Percentiles rank a stretch among this genome's conserved stretches.
These are phyloP conservation scores for Pteronotus mesoamericanus DNA, from an alignment of 2,797 vertebrate species.

Conservation along the genomic window DNA sequence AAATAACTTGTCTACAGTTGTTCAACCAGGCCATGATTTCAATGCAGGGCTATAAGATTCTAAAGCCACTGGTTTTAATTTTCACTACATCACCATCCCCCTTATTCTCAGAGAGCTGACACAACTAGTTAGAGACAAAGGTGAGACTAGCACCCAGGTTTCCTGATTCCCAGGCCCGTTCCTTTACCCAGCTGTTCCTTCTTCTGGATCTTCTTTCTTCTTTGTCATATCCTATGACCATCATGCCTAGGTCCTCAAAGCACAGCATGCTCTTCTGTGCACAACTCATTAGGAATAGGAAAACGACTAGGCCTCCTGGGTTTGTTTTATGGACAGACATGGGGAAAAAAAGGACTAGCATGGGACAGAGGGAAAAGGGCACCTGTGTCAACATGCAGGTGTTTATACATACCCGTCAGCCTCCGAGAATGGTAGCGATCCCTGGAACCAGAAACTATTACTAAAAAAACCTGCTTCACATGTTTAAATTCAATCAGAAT, in stretches of 20 bases:
- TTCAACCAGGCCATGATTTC: background rate
- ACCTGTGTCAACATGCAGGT: background rate
- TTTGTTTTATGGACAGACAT: background rate
- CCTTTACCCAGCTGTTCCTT: background rate
- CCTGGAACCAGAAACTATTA: background rate
- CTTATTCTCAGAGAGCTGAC: background rate
- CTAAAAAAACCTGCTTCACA: background rate
- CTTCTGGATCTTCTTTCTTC: background rate
- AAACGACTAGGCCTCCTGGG: background rate
- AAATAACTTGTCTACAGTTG: background rate
- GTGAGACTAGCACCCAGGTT: background rate
- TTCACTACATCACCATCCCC: background rate
- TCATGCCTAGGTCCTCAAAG: background rate
- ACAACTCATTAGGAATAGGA: background rate
- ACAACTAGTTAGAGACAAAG: background rate
- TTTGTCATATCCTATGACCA: background rate
- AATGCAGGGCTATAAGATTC: background rate
- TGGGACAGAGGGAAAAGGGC: background rate
- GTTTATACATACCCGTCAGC: background rate
- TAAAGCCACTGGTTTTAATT: background rate
- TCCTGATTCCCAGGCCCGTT: background rate
- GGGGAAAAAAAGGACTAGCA: background rate
- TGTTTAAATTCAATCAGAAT: background rate
- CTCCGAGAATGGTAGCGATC: background rate
- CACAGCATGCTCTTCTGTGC: background rate